These are phyloP conservation scores for Actinemys pallida DNA, from an alignment of 2,113 vertebrate genomes.

Conservation along the genomic window DNA sequence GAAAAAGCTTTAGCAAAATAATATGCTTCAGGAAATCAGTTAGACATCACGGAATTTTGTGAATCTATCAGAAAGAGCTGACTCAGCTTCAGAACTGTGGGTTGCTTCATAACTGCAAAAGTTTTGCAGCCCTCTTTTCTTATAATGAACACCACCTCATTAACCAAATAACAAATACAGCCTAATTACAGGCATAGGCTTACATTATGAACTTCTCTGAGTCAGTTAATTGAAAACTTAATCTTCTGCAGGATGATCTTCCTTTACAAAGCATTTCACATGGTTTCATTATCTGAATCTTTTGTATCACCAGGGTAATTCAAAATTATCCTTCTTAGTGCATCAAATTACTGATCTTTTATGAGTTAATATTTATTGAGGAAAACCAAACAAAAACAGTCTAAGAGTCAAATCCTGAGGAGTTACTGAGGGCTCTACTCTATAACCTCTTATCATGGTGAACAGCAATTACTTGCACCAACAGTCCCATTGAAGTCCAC, in stretches of 20 bases:
- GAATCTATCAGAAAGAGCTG: background rate
- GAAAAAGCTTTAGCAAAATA: background rate
- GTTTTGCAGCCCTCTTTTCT: background rate
- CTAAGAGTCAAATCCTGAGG: background rate
- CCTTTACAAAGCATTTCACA: background rate
- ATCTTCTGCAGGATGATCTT: background rate
- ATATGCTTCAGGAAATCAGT: background rate
- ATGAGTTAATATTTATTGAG: background rate
- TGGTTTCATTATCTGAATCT: background rate
- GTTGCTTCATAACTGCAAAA: background rate
- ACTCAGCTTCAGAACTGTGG: background rate
- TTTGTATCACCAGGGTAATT: background rate
- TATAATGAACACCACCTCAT: background rate
- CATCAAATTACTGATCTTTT: background rate
- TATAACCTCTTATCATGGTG: accelerated
- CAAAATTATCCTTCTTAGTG: background rate
- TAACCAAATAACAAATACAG: background rate
- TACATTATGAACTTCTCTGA: background rate
- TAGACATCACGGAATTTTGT: background rate
- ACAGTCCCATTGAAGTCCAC: background rate
- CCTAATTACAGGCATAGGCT: background rate
- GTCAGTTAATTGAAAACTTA: background rate
- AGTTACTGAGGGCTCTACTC: background rate
- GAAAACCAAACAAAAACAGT: background rate
- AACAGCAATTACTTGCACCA: background rate